Evolutionary conservation across 2,113 vertebrate species (phyloP).

Genomic region (Pelobates fuscus): DNA sequence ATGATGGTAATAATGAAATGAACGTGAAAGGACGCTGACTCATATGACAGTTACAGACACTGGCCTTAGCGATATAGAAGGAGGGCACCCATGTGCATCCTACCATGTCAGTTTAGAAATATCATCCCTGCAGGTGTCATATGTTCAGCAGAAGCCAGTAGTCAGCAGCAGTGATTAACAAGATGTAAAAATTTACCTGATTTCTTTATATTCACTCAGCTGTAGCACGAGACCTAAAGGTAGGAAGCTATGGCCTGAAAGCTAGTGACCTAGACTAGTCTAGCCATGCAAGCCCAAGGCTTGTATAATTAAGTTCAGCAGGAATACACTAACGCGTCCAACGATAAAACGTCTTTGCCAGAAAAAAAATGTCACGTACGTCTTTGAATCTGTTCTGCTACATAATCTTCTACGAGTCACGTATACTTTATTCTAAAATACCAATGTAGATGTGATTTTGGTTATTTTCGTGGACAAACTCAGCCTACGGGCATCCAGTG

Average conservation of each 20-base stretch:
- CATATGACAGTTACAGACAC: neutral
- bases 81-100: conserved; percentile 23
- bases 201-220: conserved; percentile 24
- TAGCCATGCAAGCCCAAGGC: conserved; percentile 11
- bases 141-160: conserved; percentile 46
- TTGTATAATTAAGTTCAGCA: neutral
- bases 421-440: too few relatives aligned
- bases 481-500: too few relatives aligned
- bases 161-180: conserved; percentile 41
- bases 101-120: conserved; percentile 22
- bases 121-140: conserved; percentile 44
- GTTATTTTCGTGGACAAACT: too few relatives aligned
- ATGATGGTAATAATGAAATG: too few relatives aligned
- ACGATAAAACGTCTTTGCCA: too few relatives aligned
- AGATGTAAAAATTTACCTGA: conserved; percentile 46
- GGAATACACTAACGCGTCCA: neutral
- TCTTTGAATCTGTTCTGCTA: too few relatives aligned
- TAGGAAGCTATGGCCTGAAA: conserved; percentile 17
- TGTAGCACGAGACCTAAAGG: conserved; percentile 22
- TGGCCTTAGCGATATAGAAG: neutral
- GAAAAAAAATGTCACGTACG: too few relatives aligned
- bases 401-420: too few relatives aligned
- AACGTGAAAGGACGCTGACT: neutral
- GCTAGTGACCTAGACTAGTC: conserved; percentile 34
- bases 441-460: too few relatives aligned